Evolutionary conservation across 2,797 vertebrate species (phyloP), one percentile per base, ranked within the genome.

Genomic region (Aeoliscus strigatus): DNA sequence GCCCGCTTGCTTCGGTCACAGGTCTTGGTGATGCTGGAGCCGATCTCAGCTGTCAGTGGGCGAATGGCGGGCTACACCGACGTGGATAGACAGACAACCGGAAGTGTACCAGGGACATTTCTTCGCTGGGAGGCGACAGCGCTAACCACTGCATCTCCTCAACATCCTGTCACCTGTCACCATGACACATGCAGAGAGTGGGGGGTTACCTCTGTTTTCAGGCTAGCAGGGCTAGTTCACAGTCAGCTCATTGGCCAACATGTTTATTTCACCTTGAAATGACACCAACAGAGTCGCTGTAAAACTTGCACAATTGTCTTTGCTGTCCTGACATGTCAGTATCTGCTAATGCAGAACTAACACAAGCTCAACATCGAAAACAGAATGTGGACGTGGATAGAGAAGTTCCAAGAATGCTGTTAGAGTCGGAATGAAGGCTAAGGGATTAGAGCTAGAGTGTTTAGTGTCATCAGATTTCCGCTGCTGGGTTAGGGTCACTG

Each of bases 401-500:
- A 25, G 23, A 39, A 51, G 50, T 42, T 55, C 60, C 35, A 13
- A 31, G 39, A 34, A 34, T 32, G 48, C 18, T 49, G 46, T 60
- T 63, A 11, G 23, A 44, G 11, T 61, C 30, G 43, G 61, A 72
- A 42, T 44, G 28, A 52, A 64, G 27, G 38, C 41, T 31, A 46
- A 62, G 24, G 45, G 42, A 52, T 43, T 37, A 37, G 18, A 2
- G 42, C 14, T 36, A 36, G 39, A 44, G 21, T n/a, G 41, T 27
- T 47, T 38, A 7, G 50, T 62, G 66, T 66, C 16, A 4, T 40
- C 27, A 13, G 43, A 55, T 66, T 73, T 73, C 72, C 40, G 32
- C 39, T 47, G 68, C 29, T 30, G 28, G 60, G 56, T 42, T 33
- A 1, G 41, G 54, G 66, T 70, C 60, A 39, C 33, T 42, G 31